Conservation (phyloP, 2,797 vertebrate species). For the Rhinichthys osculus region DNA sequence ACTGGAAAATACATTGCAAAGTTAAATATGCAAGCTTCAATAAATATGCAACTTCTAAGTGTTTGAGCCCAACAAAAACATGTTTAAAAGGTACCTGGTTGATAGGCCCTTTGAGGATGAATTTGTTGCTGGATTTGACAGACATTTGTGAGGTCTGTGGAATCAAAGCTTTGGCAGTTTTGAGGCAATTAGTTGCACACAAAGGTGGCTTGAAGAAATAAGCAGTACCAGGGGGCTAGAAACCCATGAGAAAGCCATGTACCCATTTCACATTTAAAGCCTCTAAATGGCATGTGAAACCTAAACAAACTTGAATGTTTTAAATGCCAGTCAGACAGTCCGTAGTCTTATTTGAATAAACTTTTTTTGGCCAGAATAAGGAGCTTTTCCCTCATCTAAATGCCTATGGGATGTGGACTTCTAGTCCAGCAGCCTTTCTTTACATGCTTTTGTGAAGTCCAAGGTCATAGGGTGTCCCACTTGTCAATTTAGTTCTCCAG, state of each 20-base stretch:
- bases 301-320: background rate
- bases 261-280: background rate
- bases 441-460: background rate
- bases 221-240: background rate
- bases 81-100: background rate
- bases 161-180: background rate
- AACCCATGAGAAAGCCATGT: background rate
- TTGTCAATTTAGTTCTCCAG: background rate
- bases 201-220: background rate
- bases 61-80: background rate
- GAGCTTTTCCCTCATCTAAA: background rate
- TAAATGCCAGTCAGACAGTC: no score
- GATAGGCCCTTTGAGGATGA: background rate
- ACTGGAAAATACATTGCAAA: background rate
- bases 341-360: background rate
- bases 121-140: background rate
- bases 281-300: background rate
- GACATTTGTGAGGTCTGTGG: background rate
- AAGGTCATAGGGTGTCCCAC: background rate
- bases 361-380: background rate
- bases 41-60: background rate
- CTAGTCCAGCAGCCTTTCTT: background rate
- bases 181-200: slow-evolving; percentile 2
- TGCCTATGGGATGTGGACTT: background rate
- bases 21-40: background rate